These are phyloP conservation scores for Geophilus truncorum DNA, from an alignment of 2,888 invertebrate species.

Conservation along the genomic window DNA sequence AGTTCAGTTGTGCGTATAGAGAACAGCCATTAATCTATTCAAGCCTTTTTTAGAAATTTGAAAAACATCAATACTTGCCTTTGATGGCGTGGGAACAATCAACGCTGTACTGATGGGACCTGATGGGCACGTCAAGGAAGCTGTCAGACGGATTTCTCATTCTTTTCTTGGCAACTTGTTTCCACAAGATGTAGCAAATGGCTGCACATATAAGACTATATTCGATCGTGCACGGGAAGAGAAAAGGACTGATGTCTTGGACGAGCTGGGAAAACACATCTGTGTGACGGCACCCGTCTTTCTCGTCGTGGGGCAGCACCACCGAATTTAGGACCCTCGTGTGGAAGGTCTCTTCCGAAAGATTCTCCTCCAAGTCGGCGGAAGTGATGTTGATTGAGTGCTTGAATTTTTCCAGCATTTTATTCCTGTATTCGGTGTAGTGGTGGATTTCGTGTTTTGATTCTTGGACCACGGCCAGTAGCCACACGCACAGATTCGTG, in stretches of 20 bases:
- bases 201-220: conserved; percentile 95
- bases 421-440: conserved; percentile 45
- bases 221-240: conserved; percentile 92
- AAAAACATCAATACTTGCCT: no score
- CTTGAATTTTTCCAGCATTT: background rate
- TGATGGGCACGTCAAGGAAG: background rate
- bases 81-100: conserved; percentile 91
- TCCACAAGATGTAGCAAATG: conserved; percentile 93
- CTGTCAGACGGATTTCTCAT: background rate
- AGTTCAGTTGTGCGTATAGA: no score
- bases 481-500: conserved; percentile 95
- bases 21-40: no score
- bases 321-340: background rate
- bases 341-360: no score
- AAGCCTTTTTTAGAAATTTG: no score
- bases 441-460: conserved; percentile 91
- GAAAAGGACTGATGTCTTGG: conserved; percentile 80
- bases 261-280: background rate
- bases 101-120: conserved; percentile 74
- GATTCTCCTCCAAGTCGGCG: no score
- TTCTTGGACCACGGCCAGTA: conserved; percentile 88
- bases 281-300: background rate
- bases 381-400: no score
- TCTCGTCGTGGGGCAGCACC: background rate
- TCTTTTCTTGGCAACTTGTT: conserved; percentile 59